Base-by-base conservation (phyloP, 2,888 invertebrate species). In the Drosophila vallismaia region DNA sequence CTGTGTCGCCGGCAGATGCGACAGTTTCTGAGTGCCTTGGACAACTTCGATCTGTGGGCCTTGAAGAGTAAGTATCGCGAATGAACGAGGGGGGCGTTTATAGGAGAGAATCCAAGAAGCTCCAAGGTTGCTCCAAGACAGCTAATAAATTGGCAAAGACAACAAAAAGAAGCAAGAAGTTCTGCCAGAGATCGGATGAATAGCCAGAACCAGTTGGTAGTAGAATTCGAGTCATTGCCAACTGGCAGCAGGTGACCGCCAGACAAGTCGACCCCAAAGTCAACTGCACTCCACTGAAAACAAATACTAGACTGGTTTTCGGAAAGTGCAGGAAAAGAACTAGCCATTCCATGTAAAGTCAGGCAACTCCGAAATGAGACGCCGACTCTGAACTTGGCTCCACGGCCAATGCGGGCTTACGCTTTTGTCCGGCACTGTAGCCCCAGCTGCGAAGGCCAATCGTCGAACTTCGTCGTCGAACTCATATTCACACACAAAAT, bases 1-100 rank as follows among this genome's bases (percentile, higher is more conserved):
- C 59, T 80, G 3, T 91, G 91, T 54, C 90, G 90, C 53, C 59
- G 71, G 3, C 90, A 91, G 48, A 90, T 88, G 64, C 83, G 78
- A 42, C 79, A 80, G 49, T 91, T 88, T 76, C 55, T 90, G 26
- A 75, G 86, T 28, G 90, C 86, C 49, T 76, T 91, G 57, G 79
- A 89, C 66, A 90, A 91, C 57, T 89, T 91, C 50, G 91, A 91
- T 71, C 72, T 91, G 62, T 91, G 91, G 91, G 91, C 91, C 44
- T 72, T 91, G 69, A 90, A 87, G 81, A 91, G 91, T 91, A 76
- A 91, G 91, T 91, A 79, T 44, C 40, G 26, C 26, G n/a, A n/a
- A n/a, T n/a, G n/a, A n/a, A n/a, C n/a, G n/a, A n/a, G n/a, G n/a
- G n/a, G n/a, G n/a, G n/a, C n/a, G n/a, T 19, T 19, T 19, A 19